These are phyloP conservation scores for Dryadula phaetusa DNA, from an alignment of 2,888 invertebrate species.

Conservation along the genomic window DNA sequence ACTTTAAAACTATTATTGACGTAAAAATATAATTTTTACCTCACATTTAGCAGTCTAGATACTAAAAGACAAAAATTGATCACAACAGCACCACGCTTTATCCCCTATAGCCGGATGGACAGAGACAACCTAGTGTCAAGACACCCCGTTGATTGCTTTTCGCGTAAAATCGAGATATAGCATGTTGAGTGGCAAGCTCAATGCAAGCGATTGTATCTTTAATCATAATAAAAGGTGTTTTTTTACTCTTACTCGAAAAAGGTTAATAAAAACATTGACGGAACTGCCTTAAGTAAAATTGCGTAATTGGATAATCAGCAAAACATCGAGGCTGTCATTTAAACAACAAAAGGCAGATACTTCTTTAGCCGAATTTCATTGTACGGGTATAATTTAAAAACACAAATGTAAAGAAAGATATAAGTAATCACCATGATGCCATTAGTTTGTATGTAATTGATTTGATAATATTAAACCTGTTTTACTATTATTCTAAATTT, in stretches of 20 bases:
- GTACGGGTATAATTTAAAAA: too few species aligned
- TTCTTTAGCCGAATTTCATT: constrained; percentile 21
- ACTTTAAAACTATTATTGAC: too few species aligned
- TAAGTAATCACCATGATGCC: background rate
- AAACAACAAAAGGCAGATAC: constrained; percentile 4
- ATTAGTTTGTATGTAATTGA: constrained; percentile 3
- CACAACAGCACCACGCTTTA: too few species aligned
- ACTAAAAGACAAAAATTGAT: too few species aligned
- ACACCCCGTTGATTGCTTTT: too few species aligned
- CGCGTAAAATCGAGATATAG: too few species aligned
- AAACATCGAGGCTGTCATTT: constrained; percentile 15
- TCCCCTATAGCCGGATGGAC: too few species aligned
- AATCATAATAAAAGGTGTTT: background rate
- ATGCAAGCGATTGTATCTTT: too few species aligned
- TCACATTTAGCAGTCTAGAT: too few species aligned
- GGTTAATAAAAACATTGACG: background rate
- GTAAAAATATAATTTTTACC: too few species aligned
- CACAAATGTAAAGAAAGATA: background rate
- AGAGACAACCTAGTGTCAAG: too few species aligned
- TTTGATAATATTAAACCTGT: background rate
- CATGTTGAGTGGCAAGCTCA: too few species aligned
- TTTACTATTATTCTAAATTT: background rate
- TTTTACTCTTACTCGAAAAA: background rate
- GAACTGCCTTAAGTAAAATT: constrained; percentile 26
- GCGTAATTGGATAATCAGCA: constrained; percentile 18